Evolutionary conservation across 2,888 invertebrate species (phyloP).

Genomic region (Diadegma fenestrale): DNA sequence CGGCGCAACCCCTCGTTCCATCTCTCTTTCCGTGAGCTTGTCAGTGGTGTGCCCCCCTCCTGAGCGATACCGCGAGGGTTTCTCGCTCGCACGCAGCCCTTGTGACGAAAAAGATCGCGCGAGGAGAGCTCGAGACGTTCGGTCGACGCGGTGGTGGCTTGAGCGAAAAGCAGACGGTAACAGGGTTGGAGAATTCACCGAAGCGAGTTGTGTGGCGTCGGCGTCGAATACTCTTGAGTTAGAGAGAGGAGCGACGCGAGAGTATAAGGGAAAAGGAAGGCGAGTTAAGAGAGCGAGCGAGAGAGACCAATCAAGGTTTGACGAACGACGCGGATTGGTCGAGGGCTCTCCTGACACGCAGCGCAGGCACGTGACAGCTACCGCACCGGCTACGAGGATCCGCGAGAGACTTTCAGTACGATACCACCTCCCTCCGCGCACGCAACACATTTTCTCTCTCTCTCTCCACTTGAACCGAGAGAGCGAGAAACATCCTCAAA

Average conservation of each 20-base stretch:
- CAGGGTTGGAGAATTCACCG: conserved; percentile 84
- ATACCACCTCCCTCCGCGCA: conserved; percentile 85
- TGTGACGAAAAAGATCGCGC: conserved; percentile 45
- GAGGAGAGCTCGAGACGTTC: conserved; percentile 61
- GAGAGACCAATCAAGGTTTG: conserved; percentile 88
- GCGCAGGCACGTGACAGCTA: conserved; percentile 85
- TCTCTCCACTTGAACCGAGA: no score
- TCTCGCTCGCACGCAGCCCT: conserved; percentile 62
- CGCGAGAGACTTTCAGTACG: conserved; percentile 83
- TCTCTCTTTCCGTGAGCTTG: conserved; percentile 47
- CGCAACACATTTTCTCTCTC: conserved; percentile 76
- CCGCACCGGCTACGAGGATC: conserved; percentile 84
- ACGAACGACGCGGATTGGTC: conserved; percentile 85
- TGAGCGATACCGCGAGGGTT: conserved; percentile 27
- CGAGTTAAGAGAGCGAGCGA: conserved; percentile 68
- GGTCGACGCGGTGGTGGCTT: conserved; percentile 57
- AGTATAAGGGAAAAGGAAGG: conserved; percentile 52
- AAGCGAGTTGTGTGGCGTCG: conserved; percentile 74
- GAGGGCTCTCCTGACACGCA: conserved; percentile 85
- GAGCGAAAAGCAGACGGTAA: conserved; percentile 76
- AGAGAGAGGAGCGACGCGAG: no score
- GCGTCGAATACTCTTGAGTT: conserved; percentile 51
- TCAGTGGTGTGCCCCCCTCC: conserved; percentile 23
- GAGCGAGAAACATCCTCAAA: conserved; percentile 57
- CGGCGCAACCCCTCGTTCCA: conserved; percentile 63